These are phyloP conservation scores for Pelobates fuscus DNA, from an alignment of 2,113 vertebrate species.

Conservation along the genomic window DNA sequence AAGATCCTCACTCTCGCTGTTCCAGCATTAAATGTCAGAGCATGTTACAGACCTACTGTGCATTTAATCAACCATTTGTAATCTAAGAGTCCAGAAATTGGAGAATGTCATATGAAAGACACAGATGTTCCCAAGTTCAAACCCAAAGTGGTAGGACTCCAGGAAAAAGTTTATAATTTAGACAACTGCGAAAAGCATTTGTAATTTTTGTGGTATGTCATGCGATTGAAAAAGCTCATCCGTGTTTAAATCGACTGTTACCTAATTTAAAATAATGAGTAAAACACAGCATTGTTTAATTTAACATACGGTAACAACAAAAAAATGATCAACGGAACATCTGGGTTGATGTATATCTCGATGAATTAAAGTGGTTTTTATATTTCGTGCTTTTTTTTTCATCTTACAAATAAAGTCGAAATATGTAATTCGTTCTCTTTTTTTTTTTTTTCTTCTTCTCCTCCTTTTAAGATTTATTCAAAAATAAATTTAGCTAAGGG, in stretches of 20 bases:
- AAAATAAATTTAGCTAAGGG: conserved; percentile 74
- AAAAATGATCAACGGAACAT: conserved; percentile 62
- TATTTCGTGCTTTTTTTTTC: conserved; percentile 7
- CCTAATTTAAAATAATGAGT: conserved; percentile 66
- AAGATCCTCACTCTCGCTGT: conserved; percentile 14
- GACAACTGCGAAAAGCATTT: conserved; percentile 33
- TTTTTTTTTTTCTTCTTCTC: conserved; percentile 67
- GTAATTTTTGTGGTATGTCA: conserved; percentile 31
- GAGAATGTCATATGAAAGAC: not conserved
- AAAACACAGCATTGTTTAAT: conserved; percentile 60
- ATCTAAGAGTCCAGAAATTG: conserved; percentile 12
- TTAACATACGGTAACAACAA: conserved; percentile 59
- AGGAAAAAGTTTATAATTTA: conserved; percentile 23
- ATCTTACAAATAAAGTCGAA: conserved; percentile 66
- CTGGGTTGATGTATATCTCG: conserved; percentile 52
- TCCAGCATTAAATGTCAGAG: conserved; percentile 34
- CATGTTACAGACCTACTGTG: conserved; percentile 28
- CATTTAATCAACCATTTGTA: conserved; percentile 39
- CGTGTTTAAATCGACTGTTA: conserved; percentile 61
- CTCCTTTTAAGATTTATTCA: conserved; percentile 68
- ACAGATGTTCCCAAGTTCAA: conserved; percentile 46
- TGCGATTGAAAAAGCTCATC: conserved; percentile 44
- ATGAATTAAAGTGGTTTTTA: too few species aligned
- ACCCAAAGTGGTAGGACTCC: conserved; percentile 58
- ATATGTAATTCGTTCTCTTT: conserved; percentile 68